Evolutionary conservation across 1,140 invertebrate species (phyloP), one percentile per base, ranked within the genome.

Genomic region (Penaeus indicus): DNA sequence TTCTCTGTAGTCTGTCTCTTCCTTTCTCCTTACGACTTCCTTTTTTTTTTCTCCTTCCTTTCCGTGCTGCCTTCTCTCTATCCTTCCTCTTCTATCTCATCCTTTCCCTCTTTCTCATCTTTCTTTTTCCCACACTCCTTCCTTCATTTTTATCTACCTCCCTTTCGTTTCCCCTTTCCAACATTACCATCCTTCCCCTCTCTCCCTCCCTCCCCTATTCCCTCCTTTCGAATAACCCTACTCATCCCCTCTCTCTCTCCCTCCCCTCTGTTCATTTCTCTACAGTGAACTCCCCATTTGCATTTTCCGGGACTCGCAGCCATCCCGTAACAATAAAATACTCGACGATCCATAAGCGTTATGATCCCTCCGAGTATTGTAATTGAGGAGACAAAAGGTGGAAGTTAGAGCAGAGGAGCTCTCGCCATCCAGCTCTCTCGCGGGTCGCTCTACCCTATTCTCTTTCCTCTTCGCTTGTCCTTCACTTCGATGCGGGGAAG

Each of bases 361-460:
- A 54, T 54, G 54, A 54, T 54, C 54, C 54, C 54, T 54, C 11
- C 11, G 54, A 54, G 54, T 54, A 54, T 54, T 54, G 54, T 54
- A 54, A 27, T 78, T 38, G 32, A 78, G 75, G 75, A 38, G 75
- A 78, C 38, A 32, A 32, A 78, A 78, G 54, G 54, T 21, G 75
- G 32, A 38, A 78, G 54, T 54, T 54, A 13, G 54, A 54, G 54
- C 54, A 54, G 54, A 1, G 54, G 54, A 16, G 54, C 54, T 54
- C 16, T 54, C 54, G 54, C 54, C 54, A 54, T 54, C 54, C 16
- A 13, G 7, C 47, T 54, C 54, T 54, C 54, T 54, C 54, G 54
- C 2, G 54, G 54, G 54, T 54, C 54, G 54, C 54, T 54, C 54
- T 54, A 8, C 54, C 10, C 54, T 54, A 54, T 54, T 54, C 54